phyloP scores from a whole-genome alignment of 2,888 invertebrate genomes.

The Oscheius sp. region DNA sequence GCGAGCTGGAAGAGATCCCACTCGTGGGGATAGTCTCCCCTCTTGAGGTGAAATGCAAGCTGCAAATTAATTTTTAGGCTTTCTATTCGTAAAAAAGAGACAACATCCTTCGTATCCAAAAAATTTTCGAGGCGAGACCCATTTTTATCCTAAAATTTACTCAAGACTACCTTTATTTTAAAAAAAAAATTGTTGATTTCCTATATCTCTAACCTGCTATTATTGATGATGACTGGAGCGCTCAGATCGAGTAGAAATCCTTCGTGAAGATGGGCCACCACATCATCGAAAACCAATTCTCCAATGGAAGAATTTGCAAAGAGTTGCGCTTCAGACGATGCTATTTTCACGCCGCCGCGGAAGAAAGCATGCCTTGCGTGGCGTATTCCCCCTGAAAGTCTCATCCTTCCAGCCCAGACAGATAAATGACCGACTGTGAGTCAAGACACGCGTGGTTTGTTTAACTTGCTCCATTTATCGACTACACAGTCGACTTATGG shows the following conservation, averaged over 20 bases:
- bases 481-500: slow-evolving; percentile 5
- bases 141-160: too few species aligned
- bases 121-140: slow-evolving; percentile 11
- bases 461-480: slow-evolving; percentile 7
- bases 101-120: slow-evolving; percentile 3
- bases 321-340: slow-evolving; percentile 11
- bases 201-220: slow-evolving; percentile 6
- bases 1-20: neutral
- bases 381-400: slow-evolving; percentile 10
- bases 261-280: slow-evolving; percentile 20
- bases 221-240: slow-evolving; percentile 10
- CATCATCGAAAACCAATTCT: slow-evolving; percentile 25
- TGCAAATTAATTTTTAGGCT: neutral
- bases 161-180: too few species aligned
- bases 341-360: slow-evolving; percentile 21
- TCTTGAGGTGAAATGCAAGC: slow-evolving; percentile 7
- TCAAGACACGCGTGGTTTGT: slow-evolving; percentile 4
- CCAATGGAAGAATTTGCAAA: slow-evolving; percentile 21
- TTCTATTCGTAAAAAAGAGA: neutral
- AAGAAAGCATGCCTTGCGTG: slow-evolving; percentile 22
- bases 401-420: neutral
- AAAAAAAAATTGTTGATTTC: too few species aligned
- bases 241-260: slow-evolving; percentile 3
- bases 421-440: neutral
- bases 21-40: neutral